Base-by-base conservation (phyloP, 2,113 vertebrate genomes). In the Leptobrachium ailaonicum region DNA sequence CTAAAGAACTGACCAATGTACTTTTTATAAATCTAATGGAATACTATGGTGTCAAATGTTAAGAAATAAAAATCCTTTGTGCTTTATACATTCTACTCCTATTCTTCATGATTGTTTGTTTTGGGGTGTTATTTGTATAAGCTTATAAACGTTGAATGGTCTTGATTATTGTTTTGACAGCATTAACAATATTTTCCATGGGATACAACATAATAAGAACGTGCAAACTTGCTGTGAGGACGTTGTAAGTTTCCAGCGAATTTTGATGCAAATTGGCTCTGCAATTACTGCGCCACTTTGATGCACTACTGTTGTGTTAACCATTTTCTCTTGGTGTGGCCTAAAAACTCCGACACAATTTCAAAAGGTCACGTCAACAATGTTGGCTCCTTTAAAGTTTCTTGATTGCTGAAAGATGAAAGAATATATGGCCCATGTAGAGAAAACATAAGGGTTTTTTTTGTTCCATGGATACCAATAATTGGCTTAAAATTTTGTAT, bases 251-350 rank as follows among this genome's bases (percentile, higher is more conserved):
- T 60, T 8, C 56, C 56, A 60, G 3, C 3, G 56, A 60, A 60
- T 2, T 32, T 41, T 74, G 42, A 73, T 74, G 54, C 45, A 67
- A 58, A 58, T 56, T 74, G 63, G 66, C 78, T 53, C 20, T 10
- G 9, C 64, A 68, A 80, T 68, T 80, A 67, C 40, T 6, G n/a
- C 9, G 11, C 11, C 20, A 8, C 78, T 80, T 80, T 80, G 78
- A 80, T 74, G 78, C 66, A 2, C 2, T 50, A 14, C 41, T 80
- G 45, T 74, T 80, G 71, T 74, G 71, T 32, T 74, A 80, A 80
- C 78, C 78, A 74, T 80, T 80, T 80, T 80, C 71, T 74, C 78
- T 54, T 9, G 50, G 78, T 80, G 78, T 80, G 78, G 78, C 78
- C 78, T 60, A n/a, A 80, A 67, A 47, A 45, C 44, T 79, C 58